Evolutionary conservation across 2,888 invertebrate species (phyloP).

Genomic region (Oxyscelio sp.): DNA sequence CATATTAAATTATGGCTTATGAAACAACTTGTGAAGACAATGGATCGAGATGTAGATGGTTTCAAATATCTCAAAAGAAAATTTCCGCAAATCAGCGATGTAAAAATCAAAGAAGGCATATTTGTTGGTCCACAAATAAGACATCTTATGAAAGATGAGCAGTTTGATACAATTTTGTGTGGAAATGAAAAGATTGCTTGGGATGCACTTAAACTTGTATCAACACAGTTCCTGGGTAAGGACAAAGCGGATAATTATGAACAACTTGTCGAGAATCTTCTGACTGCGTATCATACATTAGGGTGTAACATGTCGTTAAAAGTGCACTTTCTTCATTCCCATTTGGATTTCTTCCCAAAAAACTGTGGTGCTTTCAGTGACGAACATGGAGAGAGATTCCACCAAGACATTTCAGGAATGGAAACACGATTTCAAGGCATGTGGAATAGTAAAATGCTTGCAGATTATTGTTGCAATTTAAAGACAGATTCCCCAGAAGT

Average conservation of each 20-base stretch:
- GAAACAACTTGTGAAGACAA: conserved; percentile 10
- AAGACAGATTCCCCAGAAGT: background rate
- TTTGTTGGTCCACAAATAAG: conserved; percentile 18
- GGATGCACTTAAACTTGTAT: background rate
- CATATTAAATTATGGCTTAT: conserved; percentile 3
- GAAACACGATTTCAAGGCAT: background rate
- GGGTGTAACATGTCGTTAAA: background rate
- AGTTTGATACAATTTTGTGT: background rate
- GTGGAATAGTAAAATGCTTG: background rate
- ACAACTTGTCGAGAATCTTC: background rate
- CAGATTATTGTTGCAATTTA: background rate
- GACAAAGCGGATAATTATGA: background rate
- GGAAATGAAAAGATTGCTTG: background rate
- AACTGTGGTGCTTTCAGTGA: background rate
- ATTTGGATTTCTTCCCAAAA: background rate
- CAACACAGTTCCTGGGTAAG: background rate
- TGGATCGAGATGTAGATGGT: background rate
- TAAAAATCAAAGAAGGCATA: conserved; percentile 6
- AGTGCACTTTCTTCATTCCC: background rate
- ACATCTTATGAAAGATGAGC: background rate
- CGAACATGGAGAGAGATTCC: conserved; percentile 4
- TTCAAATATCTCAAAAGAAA: background rate
- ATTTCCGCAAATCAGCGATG: background rate
- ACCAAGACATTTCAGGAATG: conserved; percentile 12
- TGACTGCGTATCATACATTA: background rate